phyloP scores from a whole-genome alignment of 2,888 invertebrate genomes.

The Alentia gelatinosa region DNA sequence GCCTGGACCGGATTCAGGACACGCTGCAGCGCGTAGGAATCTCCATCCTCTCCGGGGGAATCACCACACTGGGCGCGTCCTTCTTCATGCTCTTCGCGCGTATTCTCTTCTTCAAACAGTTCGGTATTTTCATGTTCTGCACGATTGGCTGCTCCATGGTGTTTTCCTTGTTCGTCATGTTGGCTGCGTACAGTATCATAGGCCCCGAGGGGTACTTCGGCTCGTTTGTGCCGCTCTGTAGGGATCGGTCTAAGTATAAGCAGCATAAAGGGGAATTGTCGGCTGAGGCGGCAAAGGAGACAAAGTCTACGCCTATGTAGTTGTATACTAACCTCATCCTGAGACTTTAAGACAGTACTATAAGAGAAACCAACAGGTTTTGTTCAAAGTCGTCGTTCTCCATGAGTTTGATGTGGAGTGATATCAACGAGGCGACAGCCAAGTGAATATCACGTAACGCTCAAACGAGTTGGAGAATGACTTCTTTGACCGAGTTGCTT shows the following conservation, averaged over 20 bases:
- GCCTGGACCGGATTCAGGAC: slow-evolving; percentile 67
- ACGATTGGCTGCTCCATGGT: slow-evolving; percentile 71
- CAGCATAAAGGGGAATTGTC: not conserved
- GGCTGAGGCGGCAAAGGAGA: not conserved
- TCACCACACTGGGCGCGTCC: slow-evolving; percentile 73
- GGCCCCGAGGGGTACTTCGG: slow-evolving; percentile 51
- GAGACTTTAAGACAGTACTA: not conserved
- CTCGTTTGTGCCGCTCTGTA: slow-evolving; percentile 35
- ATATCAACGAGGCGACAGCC: too few relatives aligned
- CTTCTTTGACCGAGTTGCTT: too few relatives aligned
- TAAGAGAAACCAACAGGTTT: not conserved
- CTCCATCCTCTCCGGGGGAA: slow-evolving; percentile 73
- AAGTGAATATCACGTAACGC: too few relatives aligned
- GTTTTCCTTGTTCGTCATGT: slow-evolving; percentile 66
- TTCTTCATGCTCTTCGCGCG: slow-evolving; percentile 72
- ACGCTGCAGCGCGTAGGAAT: slow-evolving; percentile 71
- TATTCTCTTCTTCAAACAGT: slow-evolving; percentile 72
- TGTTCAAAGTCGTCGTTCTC: too few relatives aligned
- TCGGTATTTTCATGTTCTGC: slow-evolving; percentile 72
- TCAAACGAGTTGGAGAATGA: too few relatives aligned
- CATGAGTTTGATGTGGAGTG: too few relatives aligned
- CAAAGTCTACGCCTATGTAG: not conserved
- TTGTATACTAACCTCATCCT: not conserved
- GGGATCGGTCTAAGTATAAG: not conserved
- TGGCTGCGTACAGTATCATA: not conserved